Evolutionary conservation across 2,797 vertebrate genomes (phyloP).

Genomic region (Cyprinodon diabolis): DNA sequence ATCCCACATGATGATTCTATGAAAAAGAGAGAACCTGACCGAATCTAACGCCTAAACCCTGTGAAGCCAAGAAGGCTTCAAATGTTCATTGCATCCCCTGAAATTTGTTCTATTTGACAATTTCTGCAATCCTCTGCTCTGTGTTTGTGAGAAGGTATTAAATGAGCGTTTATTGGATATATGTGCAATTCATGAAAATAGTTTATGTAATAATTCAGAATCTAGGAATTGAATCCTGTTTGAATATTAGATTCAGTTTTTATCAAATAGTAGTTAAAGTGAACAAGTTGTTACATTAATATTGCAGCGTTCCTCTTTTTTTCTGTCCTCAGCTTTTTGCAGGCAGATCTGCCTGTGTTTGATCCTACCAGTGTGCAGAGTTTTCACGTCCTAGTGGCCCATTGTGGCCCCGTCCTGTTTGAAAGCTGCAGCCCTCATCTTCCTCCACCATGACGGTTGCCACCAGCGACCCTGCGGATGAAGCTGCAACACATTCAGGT

Average conservation of each 20-base stretch:
- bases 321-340: constrained; percentile 31
- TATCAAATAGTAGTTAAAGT: not conserved
- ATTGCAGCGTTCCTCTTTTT: constrained; percentile 36
- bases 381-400: constrained; percentile 34
- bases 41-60: constrained; percentile 77
- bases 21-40: constrained; percentile 60
- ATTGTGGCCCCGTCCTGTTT: constrained; percentile 61
- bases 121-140: constrained; percentile 16
- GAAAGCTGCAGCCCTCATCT: constrained; percentile 73
- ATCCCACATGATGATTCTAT: constrained; percentile 65
- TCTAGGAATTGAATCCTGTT: not conserved
- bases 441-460: constrained; percentile 93
- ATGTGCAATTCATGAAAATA: not conserved
- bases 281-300: constrained; percentile 10
- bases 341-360: constrained; percentile 35
- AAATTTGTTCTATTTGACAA: constrained; percentile 10
- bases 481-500: constrained; percentile 83
- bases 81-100: not conserved
- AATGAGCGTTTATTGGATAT: constrained; percentile 29
- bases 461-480: constrained; percentile 91
- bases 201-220: constrained; percentile 3
- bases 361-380: constrained; percentile 33
- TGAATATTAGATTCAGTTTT: constrained; percentile 11
- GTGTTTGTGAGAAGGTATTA: constrained; percentile 23
- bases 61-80: constrained; percentile 58